Evolutionary conservation across 1,140 invertebrate genomes (phyloP), one percentile per base, ranked within the genome.

Genomic region (Stegodyphus dumicola): DNA sequence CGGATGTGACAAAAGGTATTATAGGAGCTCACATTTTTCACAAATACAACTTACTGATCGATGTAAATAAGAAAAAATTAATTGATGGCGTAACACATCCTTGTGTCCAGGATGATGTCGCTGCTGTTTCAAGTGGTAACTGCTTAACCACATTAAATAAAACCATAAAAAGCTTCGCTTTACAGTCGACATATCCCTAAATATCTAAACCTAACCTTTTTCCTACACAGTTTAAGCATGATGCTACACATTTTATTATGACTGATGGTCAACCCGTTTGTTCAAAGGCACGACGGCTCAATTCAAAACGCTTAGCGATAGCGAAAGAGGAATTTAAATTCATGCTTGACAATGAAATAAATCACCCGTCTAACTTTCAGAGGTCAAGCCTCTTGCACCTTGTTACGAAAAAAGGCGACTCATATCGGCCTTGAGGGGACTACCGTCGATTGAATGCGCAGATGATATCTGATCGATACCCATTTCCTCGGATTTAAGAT

Each of bases 321-420:
- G 67, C 33, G 10, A 73, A 80, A 48, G 6, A 71, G 51, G 52
- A 80, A n/a, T 71, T 71, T 15, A 0, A 81, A 60, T 81, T 71
- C 13, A 81, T 81, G 53, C 49, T 64, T 83, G 87, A 66, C 48
- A 71, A 70, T 18, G 90, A 90, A 11, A 89, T 90, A 33, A 88
- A 89, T 51, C 86, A 89, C 18, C 90, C 88, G 0, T 90, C 90
- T 0, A 89, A 89, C 13, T 89, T 89, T 78, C 74, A 89, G 53
- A 93, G 91, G 91, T 88, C 91, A 17, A 90, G 89, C 6, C 90
- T 90, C 18, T 77, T 92, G 4, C 90, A 91, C 77, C 87, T 92
- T 67, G 90, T 90, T 0, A 84, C 1, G 92, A 92, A 85, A 88
- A 89, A 79, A 87, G 89, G 54, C 77, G 90, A 89, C 10, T 80